These are phyloP conservation scores for Leucosticte australis DNA, from an alignment of 2,113 vertebrate species.

Conservation along the genomic window DNA sequence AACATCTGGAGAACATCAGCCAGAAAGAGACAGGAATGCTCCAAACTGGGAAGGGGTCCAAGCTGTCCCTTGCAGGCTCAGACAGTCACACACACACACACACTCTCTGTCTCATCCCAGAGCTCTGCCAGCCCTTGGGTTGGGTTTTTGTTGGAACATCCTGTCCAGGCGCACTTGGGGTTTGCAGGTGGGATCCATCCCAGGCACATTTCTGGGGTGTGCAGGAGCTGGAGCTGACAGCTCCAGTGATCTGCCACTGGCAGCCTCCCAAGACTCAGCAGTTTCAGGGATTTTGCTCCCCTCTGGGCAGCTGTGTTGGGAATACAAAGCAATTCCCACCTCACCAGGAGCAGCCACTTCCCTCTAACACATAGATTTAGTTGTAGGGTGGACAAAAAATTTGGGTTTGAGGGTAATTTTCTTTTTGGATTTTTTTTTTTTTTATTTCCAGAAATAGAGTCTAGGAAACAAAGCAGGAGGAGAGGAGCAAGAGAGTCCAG, in stretches of 20 bases:
- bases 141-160: not conserved
- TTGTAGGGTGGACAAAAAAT: not conserved
- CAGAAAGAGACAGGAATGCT: constrained; percentile 24
- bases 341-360: not conserved
- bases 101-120: not conserved
- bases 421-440: not conserved
- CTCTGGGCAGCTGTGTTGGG: not conserved
- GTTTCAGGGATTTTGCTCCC: not conserved
- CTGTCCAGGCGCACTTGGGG: not conserved
- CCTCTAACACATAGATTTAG: not conserved
- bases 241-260: not conserved
- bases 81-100: not conserved
- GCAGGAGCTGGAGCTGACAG: not conserved
- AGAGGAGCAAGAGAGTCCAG: not conserved
- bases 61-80: not conserved
- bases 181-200: not conserved
- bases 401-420: not conserved
- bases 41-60: not conserved
- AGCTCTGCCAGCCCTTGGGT: not conserved
- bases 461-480: not conserved
- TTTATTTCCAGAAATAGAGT: not conserved
- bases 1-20: constrained; percentile 65
- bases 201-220: not conserved
- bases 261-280: not conserved
- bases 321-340: not conserved